phyloP scores from a whole-genome alignment of 2,113 vertebrate genomes.

The Peromyscus polionotus region DNA sequence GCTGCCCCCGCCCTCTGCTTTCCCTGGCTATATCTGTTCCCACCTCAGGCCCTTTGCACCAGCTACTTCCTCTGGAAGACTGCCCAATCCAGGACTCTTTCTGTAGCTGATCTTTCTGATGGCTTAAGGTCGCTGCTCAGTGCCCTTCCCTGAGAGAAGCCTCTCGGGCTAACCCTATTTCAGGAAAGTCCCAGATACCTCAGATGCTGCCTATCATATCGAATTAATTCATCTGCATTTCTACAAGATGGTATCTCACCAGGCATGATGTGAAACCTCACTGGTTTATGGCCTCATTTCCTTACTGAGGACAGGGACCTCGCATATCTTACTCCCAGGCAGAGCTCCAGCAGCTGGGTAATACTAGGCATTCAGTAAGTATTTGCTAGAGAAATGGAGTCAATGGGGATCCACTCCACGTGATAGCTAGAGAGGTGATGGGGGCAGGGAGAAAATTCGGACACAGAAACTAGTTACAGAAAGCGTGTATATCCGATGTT shows the following conservation, averaged over 20 bases:
- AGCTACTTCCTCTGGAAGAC: background rate
- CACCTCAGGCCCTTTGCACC: background rate
- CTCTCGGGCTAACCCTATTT: background rate
- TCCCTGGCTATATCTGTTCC: background rate
- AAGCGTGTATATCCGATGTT: background rate
- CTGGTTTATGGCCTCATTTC: background rate
- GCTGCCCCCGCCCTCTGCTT: background rate
- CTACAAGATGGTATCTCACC: background rate
- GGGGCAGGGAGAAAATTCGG: background rate
- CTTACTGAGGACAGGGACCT: background rate
- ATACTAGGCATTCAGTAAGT: rapidly evolving
- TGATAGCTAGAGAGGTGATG: background rate
- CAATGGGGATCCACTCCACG: background rate
- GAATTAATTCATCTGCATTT: background rate
- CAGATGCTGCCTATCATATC: background rate
- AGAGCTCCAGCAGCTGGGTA: background rate
- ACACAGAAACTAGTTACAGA: background rate
- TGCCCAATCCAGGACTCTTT: background rate
- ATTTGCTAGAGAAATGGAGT: background rate
- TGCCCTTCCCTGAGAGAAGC: background rate
- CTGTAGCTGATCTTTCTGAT: background rate
- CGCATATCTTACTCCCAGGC: background rate
- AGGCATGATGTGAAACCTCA: background rate
- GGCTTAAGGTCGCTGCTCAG: background rate
- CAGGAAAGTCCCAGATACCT: background rate